Evolutionary conservation across 1,140 invertebrate species (phyloP).

Genomic region (Drosophila gunungcola): DNA sequence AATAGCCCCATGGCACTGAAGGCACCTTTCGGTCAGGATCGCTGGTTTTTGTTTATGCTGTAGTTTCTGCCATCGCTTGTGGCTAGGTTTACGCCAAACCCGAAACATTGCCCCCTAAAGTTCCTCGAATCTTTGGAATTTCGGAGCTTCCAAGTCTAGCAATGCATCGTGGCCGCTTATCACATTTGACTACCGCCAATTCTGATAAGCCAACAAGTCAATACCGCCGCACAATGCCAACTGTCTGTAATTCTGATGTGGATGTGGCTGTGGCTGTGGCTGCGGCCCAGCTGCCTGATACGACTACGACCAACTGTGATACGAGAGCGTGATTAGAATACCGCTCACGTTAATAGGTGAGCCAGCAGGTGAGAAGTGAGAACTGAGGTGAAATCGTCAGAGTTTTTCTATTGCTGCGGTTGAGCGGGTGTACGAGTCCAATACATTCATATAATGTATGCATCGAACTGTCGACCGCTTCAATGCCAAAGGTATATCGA

Average conservation of each 20-base stretch:
- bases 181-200: slow-evolving; percentile 35
- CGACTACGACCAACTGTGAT: slow-evolving; percentile 48
- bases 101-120: slow-evolving; percentile 47
- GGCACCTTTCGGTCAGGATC: slow-evolving; percentile 46
- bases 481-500: slow-evolving; percentile 47
- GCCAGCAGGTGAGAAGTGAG: slow-evolving; percentile 29
- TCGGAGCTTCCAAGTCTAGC: slow-evolving; percentile 23
- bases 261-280: too few relatives aligned
- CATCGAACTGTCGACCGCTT: slow-evolving; percentile 5
- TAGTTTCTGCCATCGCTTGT: slow-evolving; percentile 59
- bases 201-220: slow-evolving; percentile 69
- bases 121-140: slow-evolving; percentile 1
- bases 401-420: slow-evolving; percentile 37
- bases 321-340: slow-evolving; percentile 65
- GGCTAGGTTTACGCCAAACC: slow-evolving; percentile 55
- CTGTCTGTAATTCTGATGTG: slow-evolving; percentile 56
- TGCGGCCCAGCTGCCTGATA: slow-evolving; percentile 55
- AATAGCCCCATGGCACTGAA: neutral
- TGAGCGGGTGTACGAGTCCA: slow-evolving; percentile 25
- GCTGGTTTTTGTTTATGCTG: slow-evolving; percentile 31
- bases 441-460: slow-evolving; percentile 14
- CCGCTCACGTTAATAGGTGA: slow-evolving; percentile 49
- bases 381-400: slow-evolving; percentile 38
- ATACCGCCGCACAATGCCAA: slow-evolving; percentile 58
- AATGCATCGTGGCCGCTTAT: slow-evolving; percentile 63